Base-by-base conservation (phyloP, 2,888 invertebrate species). In the Cephus pygmeus region DNA sequence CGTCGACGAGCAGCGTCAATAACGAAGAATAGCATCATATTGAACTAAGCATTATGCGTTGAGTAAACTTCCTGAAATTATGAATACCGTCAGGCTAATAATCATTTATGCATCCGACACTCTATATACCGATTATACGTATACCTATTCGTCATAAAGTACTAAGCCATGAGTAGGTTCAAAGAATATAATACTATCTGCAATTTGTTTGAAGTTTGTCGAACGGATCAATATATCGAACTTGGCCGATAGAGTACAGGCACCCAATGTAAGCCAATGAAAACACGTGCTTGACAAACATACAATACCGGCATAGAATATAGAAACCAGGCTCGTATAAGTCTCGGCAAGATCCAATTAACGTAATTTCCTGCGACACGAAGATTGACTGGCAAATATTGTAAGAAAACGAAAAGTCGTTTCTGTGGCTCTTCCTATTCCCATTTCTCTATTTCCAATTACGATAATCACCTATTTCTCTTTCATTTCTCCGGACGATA, bases 281-380 rank as follows among this genome's bases (percentile, higher is more conserved):
- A 78, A 83, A 79, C 33, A 12, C 76, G 77, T 79, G 73, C 77
- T 75, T 77, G 56, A 77, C 80, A 56, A 77, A 80, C 78, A 77
- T 83, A 80, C 83, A 80, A 83, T 36, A 81, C 79, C 80, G 81
- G 78, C 73, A 56, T 80, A 73, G 77, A 73, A 79, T 84, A 85
- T 82, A 86, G 85, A 86, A 86, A 87, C 84, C 84, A 86, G 85
- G 85, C 84, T 86, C 85, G 84, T 82, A 76, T 76, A 77, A 80
- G 83, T 81, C 85, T 87, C 85, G 85, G 84, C 86, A 85, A 85
- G 82, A 86, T 87, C 87, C 87, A 87, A 87, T 87, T 87, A 87
- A 87, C 87, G 86, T 87, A 87, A 87, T 87, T 86, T 84, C 84
- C 77, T 79, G 77, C 85, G 83, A 86, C 85, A 86, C 83, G 79